A percentile compares a stretch with the other conserved stretches of the same genome.
Evolutionary conservation across 2,113 vertebrate genomes (phyloP).

Genomic region (Gracilinanus agilis): DNA sequence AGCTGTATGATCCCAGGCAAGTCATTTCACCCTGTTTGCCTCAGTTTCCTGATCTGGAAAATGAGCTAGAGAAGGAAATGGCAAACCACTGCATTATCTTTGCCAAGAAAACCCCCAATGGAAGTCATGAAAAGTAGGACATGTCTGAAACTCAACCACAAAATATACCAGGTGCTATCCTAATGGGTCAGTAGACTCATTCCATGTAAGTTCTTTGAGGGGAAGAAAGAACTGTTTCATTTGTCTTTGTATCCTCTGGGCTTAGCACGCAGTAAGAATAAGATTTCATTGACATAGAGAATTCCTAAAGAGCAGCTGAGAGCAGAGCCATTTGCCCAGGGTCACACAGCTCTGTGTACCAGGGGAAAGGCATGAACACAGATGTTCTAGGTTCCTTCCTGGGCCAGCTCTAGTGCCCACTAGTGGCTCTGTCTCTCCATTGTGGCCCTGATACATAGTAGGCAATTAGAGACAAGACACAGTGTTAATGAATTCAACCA

Average conservation of each 20-base stretch:
- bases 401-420: background rate
- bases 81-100: no score
- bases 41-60: no score
- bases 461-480: background rate
- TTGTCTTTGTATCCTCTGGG: background rate
- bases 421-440: background rate
- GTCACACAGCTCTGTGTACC: background rate
- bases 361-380: background rate
- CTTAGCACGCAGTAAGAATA: background rate
- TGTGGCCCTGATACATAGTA: background rate
- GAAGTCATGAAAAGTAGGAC: no score
- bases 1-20: no score
- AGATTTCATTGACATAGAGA: background rate
- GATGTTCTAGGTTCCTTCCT: background rate
- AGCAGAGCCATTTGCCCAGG: background rate
- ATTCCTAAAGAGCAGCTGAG: background rate
- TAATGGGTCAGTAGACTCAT: background rate
- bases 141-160: no score
- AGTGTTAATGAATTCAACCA: background rate
- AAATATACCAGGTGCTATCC: background rate
- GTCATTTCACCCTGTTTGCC: no score
- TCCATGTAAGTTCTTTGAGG: background rate
- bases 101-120: no score
- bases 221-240: background rate
- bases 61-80: no score